Evolutionary conservation across 2,113 vertebrate genomes (phyloP).

Genomic region (Aepyceros melampus): DNA sequence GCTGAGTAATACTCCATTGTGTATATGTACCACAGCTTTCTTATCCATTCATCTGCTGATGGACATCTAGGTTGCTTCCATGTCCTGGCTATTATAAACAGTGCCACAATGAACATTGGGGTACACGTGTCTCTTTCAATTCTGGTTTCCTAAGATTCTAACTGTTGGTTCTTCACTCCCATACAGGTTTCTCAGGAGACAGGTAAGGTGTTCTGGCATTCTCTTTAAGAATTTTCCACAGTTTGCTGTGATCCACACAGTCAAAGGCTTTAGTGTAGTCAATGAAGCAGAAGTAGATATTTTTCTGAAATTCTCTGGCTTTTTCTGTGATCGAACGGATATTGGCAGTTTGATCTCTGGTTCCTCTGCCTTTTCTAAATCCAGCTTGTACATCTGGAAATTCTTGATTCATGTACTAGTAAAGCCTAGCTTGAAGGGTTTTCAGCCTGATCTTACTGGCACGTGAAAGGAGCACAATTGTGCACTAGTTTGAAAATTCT

Average conservation of each 20-base stretch:
- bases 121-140: too few species aligned
- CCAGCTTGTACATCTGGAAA: background rate
- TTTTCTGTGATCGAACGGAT: background rate
- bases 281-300: background rate
- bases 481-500: background rate
- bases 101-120: too few species aligned
- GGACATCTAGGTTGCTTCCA: too few species aligned
- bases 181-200: background rate
- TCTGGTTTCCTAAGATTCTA: background rate
- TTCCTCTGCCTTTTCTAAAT: background rate
- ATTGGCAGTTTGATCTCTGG: background rate
- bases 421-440: background rate
- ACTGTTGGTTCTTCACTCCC: background rate
- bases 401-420: background rate
- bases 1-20: too few species aligned
- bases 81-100: too few species aligned
- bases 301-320: background rate
- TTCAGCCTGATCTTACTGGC: background rate
- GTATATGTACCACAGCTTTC: too few species aligned
- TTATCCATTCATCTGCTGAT: too few species aligned
- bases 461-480: background rate
- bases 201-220: background rate
- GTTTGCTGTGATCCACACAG: background rate
- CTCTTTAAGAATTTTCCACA: background rate
- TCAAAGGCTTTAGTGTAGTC: background rate